These are phyloP conservation scores for Zapornia atra DNA, from an alignment of 2,113 vertebrate species.

Conservation along the genomic window DNA sequence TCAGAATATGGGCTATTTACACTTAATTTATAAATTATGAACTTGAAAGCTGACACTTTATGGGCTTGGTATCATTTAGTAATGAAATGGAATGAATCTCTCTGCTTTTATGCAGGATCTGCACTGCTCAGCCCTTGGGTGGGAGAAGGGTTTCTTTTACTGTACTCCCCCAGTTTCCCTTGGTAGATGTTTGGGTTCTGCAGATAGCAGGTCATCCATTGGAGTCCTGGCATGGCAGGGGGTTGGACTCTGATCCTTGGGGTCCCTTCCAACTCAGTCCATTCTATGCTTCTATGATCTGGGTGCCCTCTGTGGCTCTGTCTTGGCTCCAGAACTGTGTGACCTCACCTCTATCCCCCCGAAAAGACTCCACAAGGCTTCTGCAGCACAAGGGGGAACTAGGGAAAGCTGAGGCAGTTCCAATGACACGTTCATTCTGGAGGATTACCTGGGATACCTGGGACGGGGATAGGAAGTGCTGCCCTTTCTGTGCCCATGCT, in stretches of 20 bases:
- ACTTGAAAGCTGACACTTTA: constrained; percentile 22
- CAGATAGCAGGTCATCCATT: background rate
- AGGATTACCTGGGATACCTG: background rate
- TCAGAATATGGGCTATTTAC: constrained; percentile 17
- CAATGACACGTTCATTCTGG: background rate
- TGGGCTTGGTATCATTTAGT: background rate
- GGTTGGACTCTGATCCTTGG: too few species aligned
- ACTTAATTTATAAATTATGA: constrained; percentile 41
- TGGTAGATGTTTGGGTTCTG: background rate
- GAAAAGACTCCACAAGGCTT: background rate
- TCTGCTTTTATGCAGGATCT: background rate
- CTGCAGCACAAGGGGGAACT: background rate
- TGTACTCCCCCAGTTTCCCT: background rate
- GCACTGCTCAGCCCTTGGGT: background rate
- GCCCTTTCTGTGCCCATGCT: background rate
- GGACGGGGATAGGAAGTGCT: too few species aligned
- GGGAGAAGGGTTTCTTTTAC: background rate
- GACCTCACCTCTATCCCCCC: background rate
- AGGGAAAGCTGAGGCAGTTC: background rate
- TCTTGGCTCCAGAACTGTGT: background rate
- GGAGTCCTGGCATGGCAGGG: background rate
- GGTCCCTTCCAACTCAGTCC: too few species aligned
- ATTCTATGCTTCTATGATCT: background rate
- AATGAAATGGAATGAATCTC: background rate
- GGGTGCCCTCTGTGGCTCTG: background rate